Evolutionary conservation across 1,140 invertebrate species (phyloP).

Genomic region (Bactericera cockerelli): DNA sequence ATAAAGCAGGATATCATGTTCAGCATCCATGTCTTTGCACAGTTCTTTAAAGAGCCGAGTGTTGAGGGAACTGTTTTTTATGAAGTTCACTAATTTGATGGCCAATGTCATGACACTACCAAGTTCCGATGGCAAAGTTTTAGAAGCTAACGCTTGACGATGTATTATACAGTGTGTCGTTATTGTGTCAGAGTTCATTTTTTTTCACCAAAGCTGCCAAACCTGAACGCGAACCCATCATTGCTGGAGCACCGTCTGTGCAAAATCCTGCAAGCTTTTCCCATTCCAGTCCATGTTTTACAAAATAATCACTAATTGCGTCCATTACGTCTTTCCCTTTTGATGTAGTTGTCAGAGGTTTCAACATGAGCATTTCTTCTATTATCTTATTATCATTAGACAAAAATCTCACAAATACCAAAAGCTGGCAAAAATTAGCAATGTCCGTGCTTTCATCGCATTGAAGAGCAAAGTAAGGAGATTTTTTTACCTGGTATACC

Average conservation of each 20-base stretch:
- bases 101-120: conserved; percentile 20
- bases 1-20: conserved; percentile 8
- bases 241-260: conserved; percentile 26
- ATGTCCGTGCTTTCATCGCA: conserved; percentile 9
- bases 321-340: conserved; percentile 23
- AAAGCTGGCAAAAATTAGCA: conserved; percentile 12
- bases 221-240: conserved; percentile 26
- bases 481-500: not conserved
- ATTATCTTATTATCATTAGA: conserved; percentile 12
- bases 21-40: not conserved
- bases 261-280: conserved; percentile 24
- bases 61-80: conserved; percentile 1
- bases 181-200: conserved; percentile 21
- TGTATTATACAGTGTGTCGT: conserved; percentile 25
- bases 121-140: conserved; percentile 23
- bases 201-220: conserved; percentile 24
- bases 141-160: conserved; percentile 24
- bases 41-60: not conserved
- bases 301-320: conserved; percentile 21
- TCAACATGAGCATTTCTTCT: conserved; percentile 10
- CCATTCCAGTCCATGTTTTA: conserved; percentile 22
- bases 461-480: not conserved
- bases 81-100: conserved; percentile 17
- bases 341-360: conserved; percentile 18
- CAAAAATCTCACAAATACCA: conserved; percentile 15